Conservation (phyloP, 2,888 invertebrate genomes). For the Priocnemis perturbator region DNA sequence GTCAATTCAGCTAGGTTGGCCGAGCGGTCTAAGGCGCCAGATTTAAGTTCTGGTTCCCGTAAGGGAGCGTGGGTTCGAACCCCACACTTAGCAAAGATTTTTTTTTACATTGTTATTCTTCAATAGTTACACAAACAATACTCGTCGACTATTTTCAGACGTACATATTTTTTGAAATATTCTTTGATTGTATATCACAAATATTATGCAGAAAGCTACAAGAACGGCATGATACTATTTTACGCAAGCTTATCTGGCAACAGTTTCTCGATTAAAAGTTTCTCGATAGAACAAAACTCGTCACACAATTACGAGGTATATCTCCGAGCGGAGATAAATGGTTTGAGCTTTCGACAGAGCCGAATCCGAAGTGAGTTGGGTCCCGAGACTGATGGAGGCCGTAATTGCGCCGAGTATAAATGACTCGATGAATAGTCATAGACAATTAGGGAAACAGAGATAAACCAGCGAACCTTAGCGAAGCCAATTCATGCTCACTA, state of each 20-base stretch:
- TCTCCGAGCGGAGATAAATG: conserved; percentile 47
- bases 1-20: conserved; percentile 78
- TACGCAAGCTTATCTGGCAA: no score
- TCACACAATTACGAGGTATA: conserved; percentile 9
- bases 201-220: neutral
- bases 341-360: conserved; percentile 35
- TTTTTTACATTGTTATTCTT: conserved; percentile 40
- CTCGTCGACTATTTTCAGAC: neutral
- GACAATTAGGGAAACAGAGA: conserved; percentile 59
- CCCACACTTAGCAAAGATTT: conserved; percentile 80
- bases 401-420: conserved; percentile 65
- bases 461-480: conserved; percentile 40
- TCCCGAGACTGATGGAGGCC: conserved; percentile 54
- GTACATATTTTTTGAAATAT: neutral
- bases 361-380: conserved; percentile 50
- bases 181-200: neutral
- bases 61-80: conserved; percentile 83
- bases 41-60: conserved; percentile 83
- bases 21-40: conserved; percentile 84
- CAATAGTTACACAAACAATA: neutral
- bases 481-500: conserved; percentile 35
- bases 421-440: conserved; percentile 67
- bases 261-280: conserved; percentile 21
- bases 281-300: conserved; percentile 39
- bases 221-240: no score